Conservation (phyloP, 2,113 vertebrate species). For the Plecotus auritus region DNA sequence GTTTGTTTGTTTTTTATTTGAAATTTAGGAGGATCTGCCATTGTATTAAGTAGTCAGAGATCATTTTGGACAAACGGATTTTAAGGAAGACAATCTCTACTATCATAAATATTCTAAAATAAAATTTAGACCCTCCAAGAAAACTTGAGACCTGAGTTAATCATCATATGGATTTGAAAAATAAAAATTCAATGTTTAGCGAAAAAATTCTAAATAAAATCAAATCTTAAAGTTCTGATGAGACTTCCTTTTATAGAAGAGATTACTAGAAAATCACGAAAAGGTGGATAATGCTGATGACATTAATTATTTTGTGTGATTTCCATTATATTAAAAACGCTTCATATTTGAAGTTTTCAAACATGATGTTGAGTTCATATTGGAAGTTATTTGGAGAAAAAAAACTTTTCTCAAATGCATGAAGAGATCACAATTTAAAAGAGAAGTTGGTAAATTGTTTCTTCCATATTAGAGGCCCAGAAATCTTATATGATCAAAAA, state of each 20-base stretch:
- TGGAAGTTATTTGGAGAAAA: constrained; percentile 5
- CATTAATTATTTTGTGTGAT: background rate
- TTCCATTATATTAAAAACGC: background rate
- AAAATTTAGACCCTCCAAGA: background rate
- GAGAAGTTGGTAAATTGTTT: background rate
- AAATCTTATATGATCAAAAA: constrained; percentile 28
- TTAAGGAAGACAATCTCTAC: background rate
- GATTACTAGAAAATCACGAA: background rate
- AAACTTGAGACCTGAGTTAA: background rate
- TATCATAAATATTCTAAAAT: constrained; percentile 22
- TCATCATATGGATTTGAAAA: background rate
- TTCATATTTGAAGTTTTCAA: background rate
- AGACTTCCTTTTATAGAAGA: background rate
- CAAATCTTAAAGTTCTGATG: background rate
- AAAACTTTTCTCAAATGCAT: background rate
- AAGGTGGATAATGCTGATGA: background rate
- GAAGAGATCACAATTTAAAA: constrained; percentile 43
- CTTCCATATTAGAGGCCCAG: background rate
- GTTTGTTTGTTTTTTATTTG: background rate
- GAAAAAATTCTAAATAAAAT: constrained; percentile 17
- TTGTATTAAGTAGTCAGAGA: constrained; percentile 9
- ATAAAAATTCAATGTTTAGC: background rate
- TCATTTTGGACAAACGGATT: background rate
- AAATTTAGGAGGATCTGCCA: constrained; percentile 5
- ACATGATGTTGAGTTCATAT: background rate